phyloP scores from a whole-genome alignment of 2,888 invertebrate species.

The Pterostichus niger region DNA sequence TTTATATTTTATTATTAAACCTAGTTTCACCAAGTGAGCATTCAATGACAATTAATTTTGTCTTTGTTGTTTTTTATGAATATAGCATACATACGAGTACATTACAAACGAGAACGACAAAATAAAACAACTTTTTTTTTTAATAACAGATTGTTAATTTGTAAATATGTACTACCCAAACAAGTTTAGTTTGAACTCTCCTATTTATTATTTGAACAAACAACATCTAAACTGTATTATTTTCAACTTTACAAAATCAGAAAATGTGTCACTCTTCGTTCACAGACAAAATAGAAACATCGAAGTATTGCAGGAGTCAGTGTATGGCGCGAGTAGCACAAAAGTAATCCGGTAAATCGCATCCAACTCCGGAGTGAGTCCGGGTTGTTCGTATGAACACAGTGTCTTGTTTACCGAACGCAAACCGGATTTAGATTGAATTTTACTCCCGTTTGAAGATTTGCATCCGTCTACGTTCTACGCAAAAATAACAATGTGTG shows the following conservation, averaged over 20 bases:
- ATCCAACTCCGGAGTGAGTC: conserved; percentile 2
- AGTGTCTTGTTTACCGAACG: conserved; percentile 31
- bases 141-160: too few species aligned
- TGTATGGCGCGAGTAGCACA: neutral
- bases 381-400: neutral
- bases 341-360: conserved; percentile 39
- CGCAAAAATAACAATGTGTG: conserved; percentile 34
- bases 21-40: too few species aligned
- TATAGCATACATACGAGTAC: too few species aligned
- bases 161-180: too few species aligned
- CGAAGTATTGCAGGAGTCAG: neutral
- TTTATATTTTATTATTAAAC: too few species aligned
- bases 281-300: neutral
- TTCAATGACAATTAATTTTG: too few species aligned
- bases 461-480: conserved; percentile 23
- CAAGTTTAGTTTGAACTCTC: too few species aligned
- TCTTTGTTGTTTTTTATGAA: too few species aligned
- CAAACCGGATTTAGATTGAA: conserved; percentile 37
- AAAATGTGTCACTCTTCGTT: conserved; percentile 36
- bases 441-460: conserved; percentile 43
- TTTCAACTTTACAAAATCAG: conserved; percentile 28
- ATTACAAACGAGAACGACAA: too few species aligned
- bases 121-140: too few species aligned
- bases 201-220: too few species aligned
- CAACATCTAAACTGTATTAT: too few species aligned